Percentiles rank a stretch among this genome's conserved stretches.
Evolutionary conservation across 2,797 vertebrate genomes (phyloP).

Genomic region (Hapalemur alaotrensis): DNA sequence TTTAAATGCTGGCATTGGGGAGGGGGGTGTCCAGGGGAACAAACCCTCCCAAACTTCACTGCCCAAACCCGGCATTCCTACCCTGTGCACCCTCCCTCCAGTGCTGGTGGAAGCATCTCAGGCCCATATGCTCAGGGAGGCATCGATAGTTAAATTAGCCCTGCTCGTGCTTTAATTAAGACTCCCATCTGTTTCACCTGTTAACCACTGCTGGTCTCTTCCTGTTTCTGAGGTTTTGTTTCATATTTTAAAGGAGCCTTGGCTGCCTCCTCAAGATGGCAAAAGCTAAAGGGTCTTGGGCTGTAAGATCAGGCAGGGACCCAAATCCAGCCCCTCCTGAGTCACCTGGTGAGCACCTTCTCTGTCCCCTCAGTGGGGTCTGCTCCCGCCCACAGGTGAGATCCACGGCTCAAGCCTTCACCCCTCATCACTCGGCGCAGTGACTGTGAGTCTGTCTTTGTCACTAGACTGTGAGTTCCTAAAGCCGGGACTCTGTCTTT

Average conservation of each 20-base stretch:
- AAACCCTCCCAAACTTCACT: neutral
- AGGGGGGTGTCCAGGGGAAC: neutral
- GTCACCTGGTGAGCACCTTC: neutral
- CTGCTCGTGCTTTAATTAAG: neutral
- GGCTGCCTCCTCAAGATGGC: neutral
- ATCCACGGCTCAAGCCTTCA: neutral
- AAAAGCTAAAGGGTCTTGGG: neutral
- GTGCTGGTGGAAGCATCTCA: neutral
- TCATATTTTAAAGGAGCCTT: neutral
- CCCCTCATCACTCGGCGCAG: neutral
- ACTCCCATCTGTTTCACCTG: neutral
- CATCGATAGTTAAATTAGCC: no score
- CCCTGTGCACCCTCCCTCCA: neutral
- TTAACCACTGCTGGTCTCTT: neutral
- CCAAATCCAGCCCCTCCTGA: no score
- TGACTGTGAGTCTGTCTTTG: neutral
- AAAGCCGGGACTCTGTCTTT: neutral
- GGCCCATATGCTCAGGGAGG: no score
- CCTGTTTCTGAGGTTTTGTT: neutral
- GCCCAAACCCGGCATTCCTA: neutral
- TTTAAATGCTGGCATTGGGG: neutral
- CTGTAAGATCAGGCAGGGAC: neutral
- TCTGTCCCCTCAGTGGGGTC: neutral
- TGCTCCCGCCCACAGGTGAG: neutral
- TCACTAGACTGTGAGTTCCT: rapidly evolving